Conservation (phyloP, 2,113 vertebrate genomes). For the Solea senegalensis region DNA sequence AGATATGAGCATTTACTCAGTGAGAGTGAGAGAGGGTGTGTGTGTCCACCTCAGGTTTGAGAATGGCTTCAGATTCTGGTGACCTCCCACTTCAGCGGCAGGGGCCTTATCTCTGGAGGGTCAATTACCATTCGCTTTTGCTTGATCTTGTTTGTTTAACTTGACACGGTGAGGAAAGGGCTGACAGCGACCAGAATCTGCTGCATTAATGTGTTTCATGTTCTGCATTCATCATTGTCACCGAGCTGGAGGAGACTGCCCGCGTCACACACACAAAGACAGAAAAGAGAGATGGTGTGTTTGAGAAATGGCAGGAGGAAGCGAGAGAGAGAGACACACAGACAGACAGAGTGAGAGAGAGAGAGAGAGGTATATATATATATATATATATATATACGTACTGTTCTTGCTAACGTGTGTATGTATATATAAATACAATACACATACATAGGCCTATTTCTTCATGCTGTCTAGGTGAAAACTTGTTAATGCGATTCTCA, state of each 20-base stretch:
- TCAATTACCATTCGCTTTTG: conserved; percentile 93
- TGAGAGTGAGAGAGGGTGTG: not conserved
- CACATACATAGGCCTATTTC: too few species aligned
- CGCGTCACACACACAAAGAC: conserved; percentile 64
- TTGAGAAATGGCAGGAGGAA: conserved; percentile 4
- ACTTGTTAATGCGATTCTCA: too few species aligned
- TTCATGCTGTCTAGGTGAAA: too few species aligned
- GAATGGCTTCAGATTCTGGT: conserved; percentile 60
- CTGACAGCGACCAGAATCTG: conserved; percentile 96
- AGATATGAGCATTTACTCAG: conserved; percentile 30
- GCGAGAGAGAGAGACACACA: not conserved
- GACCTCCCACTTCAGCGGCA: conserved; percentile 84
- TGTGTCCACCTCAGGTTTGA: conserved; percentile 42
- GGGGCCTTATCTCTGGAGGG: conserved; percentile 90
- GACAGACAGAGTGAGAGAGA: not conserved
- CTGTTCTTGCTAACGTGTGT: not conserved
- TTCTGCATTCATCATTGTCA: conserved; percentile 99
- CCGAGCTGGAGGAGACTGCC: conserved; percentile 79
- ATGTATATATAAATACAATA: too few species aligned
- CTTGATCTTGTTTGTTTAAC: conserved; percentile 99
- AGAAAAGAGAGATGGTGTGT: conserved; percentile 29
- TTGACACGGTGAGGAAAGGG: conserved; percentile 98
- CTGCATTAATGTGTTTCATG: conserved; percentile 98
- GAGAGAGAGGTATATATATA: not conserved
- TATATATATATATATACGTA: too few species aligned